Conservation (phyloP, 2,113 vertebrate species). For the Podilymbus podiceps region DNA sequence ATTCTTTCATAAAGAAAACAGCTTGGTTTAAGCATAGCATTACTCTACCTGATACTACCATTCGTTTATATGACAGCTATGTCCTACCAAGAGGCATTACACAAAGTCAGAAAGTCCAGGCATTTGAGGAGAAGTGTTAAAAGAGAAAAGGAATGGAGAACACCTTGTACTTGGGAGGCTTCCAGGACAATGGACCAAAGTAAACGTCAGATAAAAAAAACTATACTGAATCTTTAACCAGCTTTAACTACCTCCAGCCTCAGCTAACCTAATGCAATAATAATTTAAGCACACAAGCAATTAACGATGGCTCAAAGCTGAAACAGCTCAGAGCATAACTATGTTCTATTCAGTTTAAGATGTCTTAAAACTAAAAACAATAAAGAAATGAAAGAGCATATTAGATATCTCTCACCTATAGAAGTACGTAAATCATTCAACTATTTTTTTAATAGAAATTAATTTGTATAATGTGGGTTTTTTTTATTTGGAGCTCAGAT, state of each 20-base stretch:
- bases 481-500: background rate
- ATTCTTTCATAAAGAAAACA: background rate
- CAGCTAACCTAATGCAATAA: background rate
- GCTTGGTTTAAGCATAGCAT: background rate
- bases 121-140: background rate
- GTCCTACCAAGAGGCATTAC: background rate
- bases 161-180: background rate
- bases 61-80: background rate
- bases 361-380: background rate
- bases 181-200: background rate
- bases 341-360: background rate
- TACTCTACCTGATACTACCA: background rate
- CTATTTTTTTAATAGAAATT: background rate
- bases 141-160: background rate
- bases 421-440: background rate
- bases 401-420: background rate
- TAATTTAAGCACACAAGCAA: slow-evolving; percentile 7
- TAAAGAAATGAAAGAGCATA: background rate
- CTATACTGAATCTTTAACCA: background rate
- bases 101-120: background rate
- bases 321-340: background rate
- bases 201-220: background rate
- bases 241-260: background rate
- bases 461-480: background rate
- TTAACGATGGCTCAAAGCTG: slow-evolving; percentile 13